Evolutionary conservation across 2,888 invertebrate species (phyloP), one percentile per base, ranked within the genome.

Genomic region (Alviniconcha strummeri): DNA sequence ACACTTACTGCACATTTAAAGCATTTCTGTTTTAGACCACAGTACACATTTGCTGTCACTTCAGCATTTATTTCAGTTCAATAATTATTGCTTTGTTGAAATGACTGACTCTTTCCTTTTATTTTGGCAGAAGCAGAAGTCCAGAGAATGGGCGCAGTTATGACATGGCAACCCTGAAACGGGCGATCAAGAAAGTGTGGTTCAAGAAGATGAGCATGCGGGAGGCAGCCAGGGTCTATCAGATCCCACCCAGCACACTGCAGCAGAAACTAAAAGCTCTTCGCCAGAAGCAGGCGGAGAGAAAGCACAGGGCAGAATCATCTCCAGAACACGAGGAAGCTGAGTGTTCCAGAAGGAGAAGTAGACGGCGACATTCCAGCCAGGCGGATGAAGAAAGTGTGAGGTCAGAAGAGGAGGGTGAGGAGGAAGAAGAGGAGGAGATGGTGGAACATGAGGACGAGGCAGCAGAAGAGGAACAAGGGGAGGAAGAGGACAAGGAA

Each of bases 181-280:
- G 57, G 54, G 82, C 82, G 11, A 77, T 82, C 77, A 82, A 77
- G 56, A 82, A 82, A 36, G 82, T 82, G 69, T 82, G 76, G 76
- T 77, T 56, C 69, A 77, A 75, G 19, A 76, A 77, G 71, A 82
- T 82, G 82, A 69, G 67, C 5, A 54, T 82, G 82, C 67, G 76
- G 17, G 82, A 76, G 36, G 76, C 82, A 11, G 77, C 82, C 3
- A n/a, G 77, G n/a, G 55, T n/a, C 56, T 82, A 82, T 69, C 69
- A 52, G 13, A 71, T 82, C 19, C 82, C 82, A 5, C 52, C 69
- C 56, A 82, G 82, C 76, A 82, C 77, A 15, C 69, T 82, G n/a
- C 77, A 77, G 77, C 82, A 82, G 56, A 82, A 82, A 9, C 77
- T 82, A 69, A 76, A 82, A 36, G 75, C 69, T 15, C 57, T 82